Conservation (phyloP, 2,113 vertebrate species). For the Canis aureus region DNA sequence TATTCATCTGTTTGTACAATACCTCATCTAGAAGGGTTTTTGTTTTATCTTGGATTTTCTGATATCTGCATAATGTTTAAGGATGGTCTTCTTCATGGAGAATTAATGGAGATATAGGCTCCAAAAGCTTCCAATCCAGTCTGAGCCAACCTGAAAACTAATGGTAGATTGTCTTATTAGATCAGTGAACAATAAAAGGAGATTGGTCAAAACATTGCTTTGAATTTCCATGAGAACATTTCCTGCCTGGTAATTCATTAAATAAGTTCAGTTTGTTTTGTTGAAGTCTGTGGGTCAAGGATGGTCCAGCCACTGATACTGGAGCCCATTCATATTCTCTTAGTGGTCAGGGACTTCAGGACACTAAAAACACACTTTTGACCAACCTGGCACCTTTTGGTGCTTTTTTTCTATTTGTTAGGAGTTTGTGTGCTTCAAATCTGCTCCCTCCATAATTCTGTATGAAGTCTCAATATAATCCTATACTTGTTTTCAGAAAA, state of each 20-base stretch:
- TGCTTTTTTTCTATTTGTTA: background rate
- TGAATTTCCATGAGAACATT: background rate
- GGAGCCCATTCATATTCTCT: background rate
- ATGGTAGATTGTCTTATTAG: background rate
- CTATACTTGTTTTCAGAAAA: background rate
- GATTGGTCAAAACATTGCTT: background rate
- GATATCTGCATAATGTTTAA: background rate
- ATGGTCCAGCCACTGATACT: background rate
- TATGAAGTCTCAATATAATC: background rate
- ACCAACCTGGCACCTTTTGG: background rate
- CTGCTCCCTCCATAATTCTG: background rate
- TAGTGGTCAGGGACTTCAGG: no score
- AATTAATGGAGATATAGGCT: background rate
- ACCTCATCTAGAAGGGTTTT: background rate
- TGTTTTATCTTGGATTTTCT: background rate
- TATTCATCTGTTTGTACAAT: background rate
- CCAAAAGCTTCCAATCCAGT: background rate
- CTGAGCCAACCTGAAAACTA: background rate
- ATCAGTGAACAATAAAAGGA: background rate
- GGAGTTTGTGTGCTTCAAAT: background rate
- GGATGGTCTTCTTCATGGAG: background rate
- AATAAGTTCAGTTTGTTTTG: background rate
- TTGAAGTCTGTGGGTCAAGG: background rate
- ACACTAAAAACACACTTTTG: background rate
- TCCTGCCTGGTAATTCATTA: background rate